These are phyloP conservation scores for Drosophila nigritarsus DNA, from an alignment of 2,888 invertebrate genomes.

Conservation along the genomic window DNA sequence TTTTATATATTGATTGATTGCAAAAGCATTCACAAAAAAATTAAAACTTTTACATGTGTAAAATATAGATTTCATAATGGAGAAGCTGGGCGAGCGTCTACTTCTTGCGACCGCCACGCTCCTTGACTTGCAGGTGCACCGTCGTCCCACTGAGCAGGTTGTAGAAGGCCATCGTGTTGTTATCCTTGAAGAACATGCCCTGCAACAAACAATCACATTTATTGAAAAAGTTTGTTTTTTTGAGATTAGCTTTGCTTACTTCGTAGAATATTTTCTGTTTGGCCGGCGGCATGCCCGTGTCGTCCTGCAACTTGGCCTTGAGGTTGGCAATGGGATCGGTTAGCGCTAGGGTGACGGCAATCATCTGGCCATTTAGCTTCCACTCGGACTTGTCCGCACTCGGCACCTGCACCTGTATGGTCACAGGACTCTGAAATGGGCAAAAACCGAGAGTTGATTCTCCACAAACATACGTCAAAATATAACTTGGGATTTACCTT, in stretches of 20 bases:
- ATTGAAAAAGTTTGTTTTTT: background rate
- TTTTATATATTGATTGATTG: constrained; percentile 64
- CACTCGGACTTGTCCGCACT: constrained; percentile 96
- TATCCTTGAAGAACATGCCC: constrained; percentile 99
- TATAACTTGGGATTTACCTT: constrained; percentile 83
- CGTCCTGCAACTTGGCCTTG: constrained; percentile 93
- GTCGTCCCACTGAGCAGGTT: constrained; percentile 94
- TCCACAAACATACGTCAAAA: background rate
- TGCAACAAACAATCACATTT: constrained; percentile 84
- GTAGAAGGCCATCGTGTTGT: constrained; percentile 97
- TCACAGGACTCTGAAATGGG: constrained; percentile 89
- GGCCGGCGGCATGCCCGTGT: constrained; percentile 96
- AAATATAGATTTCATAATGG: constrained; percentile 8
- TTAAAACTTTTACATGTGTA: constrained; percentile 48
- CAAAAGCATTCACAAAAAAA: constrained; percentile 60
- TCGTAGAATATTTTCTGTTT: constrained; percentile 99
- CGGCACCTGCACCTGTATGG: constrained; percentile 93
- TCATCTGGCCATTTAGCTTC: constrained; percentile 95
- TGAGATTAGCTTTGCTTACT: constrained; percentile 85
- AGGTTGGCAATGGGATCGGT: constrained; percentile 93
- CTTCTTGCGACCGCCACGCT: constrained; percentile 98
- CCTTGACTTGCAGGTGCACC: constrained; percentile 96
- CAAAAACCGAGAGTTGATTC: background rate
- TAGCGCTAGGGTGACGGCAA: constrained; percentile 91
- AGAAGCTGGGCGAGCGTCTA: constrained; percentile 85